These are phyloP conservation scores for Rhyzopertha dominica DNA, from an alignment of 1,140 invertebrate genomes.

Conservation along the genomic window DNA sequence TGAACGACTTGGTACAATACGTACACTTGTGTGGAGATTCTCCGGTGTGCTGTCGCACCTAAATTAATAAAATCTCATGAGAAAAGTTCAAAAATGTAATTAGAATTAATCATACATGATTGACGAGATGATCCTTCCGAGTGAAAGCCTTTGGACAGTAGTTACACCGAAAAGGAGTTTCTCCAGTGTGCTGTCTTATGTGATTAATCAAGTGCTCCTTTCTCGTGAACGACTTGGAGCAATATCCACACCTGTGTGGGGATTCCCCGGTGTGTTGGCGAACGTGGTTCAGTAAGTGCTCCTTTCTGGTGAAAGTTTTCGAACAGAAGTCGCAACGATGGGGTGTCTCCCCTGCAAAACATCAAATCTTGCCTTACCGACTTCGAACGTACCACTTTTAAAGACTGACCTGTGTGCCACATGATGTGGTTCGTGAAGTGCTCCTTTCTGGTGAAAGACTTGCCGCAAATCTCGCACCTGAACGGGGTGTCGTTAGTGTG, in stretches of 20 bases:
- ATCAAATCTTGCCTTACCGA: no score
- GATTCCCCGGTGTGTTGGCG: slow-evolving; percentile 77
- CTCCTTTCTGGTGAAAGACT: slow-evolving; percentile 81
- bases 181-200: slow-evolving; percentile 80
- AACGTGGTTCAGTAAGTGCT: slow-evolving; percentile 77
- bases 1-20: slow-evolving; percentile 77
- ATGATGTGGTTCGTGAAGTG: slow-evolving; percentile 82
- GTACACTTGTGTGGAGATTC: slow-evolving; percentile 71
- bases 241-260: slow-evolving; percentile 74
- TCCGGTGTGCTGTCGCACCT: slow-evolving; percentile 71
- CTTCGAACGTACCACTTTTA: no score
- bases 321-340: slow-evolving; percentile 79
- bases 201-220: slow-evolving; percentile 80
- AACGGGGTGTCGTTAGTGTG: slow-evolving; percentile 55
- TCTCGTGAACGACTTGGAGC: slow-evolving; percentile 76
- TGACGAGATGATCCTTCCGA: slow-evolving; percentile 71
- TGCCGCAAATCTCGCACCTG: slow-evolving; percentile 74
- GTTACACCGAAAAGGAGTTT: slow-evolving; percentile 65
- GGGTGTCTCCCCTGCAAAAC: slow-evolving; percentile 85
- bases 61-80: no score
- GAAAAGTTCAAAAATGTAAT: no score
- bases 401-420: slow-evolving; percentile 80
- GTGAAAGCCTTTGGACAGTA: slow-evolving; percentile 84
- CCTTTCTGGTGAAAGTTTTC: slow-evolving; percentile 77
- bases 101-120: no score